A percentile compares a stretch with the other conserved stretches of the same genome.
These are phyloP conservation scores for Psilanteris sp. DNA, from an alignment of 1,140 invertebrate species.

Conservation along the genomic window DNA sequence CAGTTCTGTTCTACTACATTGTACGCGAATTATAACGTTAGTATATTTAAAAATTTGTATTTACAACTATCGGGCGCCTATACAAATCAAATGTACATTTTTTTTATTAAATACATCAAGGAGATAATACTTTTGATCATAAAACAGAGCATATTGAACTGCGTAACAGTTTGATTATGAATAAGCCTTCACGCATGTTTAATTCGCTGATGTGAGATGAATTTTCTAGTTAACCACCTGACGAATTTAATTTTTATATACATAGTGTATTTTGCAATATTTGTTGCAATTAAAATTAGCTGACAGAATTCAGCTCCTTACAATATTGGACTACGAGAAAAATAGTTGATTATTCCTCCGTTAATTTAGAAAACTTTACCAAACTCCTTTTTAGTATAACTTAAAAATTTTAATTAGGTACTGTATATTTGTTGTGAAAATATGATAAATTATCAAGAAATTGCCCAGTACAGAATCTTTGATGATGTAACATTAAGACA, in stretches of 20 bases:
- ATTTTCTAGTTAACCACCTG: constrained; percentile 14
- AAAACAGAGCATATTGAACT: constrained; percentile 11
- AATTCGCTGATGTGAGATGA: neutral
- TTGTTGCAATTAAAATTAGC: too few relatives aligned
- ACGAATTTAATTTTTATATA: neutral
- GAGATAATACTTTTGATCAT: too few relatives aligned
- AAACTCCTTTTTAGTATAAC: too few relatives aligned
- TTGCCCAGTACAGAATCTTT: constrained; percentile 1
- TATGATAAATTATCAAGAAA: too few relatives aligned
- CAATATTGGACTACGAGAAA: too few relatives aligned
- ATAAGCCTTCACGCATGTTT: neutral
- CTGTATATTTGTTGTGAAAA: too few relatives aligned
- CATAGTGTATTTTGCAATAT: neutral
- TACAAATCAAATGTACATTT: constrained; percentile 28
- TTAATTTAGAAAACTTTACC: too few relatives aligned
- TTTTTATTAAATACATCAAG: neutral
- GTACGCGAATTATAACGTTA: constrained; percentile 26
- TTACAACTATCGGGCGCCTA: neutral
- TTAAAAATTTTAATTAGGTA: too few relatives aligned
- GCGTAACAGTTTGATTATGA: constrained; percentile 27
- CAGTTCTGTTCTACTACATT: constrained; percentile 18
- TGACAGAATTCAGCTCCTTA: too few relatives aligned
- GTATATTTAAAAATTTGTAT: constrained; percentile 24
- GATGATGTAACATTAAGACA: constrained; percentile 6
- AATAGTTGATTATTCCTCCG: too few relatives aligned